Conservation (phyloP, 2,888 invertebrate species). For the Xestia ashworthii region DNA sequence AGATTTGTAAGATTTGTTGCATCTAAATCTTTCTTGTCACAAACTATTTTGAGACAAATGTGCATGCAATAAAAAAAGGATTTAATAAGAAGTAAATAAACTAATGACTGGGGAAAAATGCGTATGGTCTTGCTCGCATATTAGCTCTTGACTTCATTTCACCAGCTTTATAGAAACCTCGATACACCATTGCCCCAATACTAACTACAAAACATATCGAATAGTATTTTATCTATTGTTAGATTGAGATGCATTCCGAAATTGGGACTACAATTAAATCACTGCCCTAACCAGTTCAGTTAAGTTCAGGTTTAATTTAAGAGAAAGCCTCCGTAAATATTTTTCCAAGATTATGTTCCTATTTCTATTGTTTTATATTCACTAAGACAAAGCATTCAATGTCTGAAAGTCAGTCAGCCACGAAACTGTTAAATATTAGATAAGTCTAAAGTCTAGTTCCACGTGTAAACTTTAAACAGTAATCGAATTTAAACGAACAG, state of each 20-base stretch:
- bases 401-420: neutral
- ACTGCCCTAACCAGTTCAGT: neutral
- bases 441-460: neutral
- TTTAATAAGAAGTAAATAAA: neutral
- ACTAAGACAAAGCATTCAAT: neutral
- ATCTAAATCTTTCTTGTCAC: neutral
- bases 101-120: neutral
- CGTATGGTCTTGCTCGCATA: neutral
- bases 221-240: neutral
- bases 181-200: neutral
- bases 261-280: neutral
- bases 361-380: neutral
- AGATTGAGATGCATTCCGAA: neutral
- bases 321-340: neutral
- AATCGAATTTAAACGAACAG: neutral
- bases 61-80: neutral
- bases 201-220: neutral
- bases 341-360: neutral
- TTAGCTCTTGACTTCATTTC: neutral
- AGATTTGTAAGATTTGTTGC: neutral
- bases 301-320: neutral
- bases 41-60: neutral
- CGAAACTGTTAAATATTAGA: neutral
- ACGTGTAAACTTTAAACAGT: neutral
- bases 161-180: neutral